Evolutionary conservation across 2,797 vertebrate species (phyloP).

Genomic region (Eulemur albifrons): DNA sequence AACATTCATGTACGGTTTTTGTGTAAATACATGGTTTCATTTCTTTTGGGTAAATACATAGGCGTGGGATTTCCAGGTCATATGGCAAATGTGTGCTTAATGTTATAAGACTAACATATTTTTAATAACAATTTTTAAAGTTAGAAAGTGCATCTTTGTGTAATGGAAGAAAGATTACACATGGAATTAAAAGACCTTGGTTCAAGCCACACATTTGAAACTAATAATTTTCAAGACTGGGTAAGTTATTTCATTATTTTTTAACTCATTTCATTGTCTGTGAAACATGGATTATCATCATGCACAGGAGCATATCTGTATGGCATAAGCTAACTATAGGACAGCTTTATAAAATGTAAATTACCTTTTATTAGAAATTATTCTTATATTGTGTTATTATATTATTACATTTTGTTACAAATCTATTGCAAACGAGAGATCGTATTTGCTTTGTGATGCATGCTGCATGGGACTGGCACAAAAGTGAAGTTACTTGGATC

Average conservation of each 20-base stretch:
- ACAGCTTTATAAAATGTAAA: not conserved
- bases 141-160: not conserved
- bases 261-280: not conserved
- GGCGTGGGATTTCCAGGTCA: not conserved
- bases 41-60: not conserved
- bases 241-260: not conserved
- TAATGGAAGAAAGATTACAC: not conserved
- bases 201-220: not conserved
- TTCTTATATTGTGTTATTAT: not conserved
- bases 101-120: not conserved
- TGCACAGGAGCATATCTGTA: not conserved
- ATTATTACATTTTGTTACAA: not conserved
- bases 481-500: not conserved
- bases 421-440: not conserved
- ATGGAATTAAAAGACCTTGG: not conserved
- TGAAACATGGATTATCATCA: not conserved
- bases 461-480: not conserved
- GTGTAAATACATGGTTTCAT: not conserved
- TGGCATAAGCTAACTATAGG: not conserved
- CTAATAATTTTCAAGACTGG: not conserved
- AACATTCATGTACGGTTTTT: not conserved
- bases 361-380: not conserved
- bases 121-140: not conserved
- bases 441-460: not conserved
- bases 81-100: not conserved